Base-by-base conservation (phyloP, 2,113 vertebrate species). In the Hylia prasina region DNA sequence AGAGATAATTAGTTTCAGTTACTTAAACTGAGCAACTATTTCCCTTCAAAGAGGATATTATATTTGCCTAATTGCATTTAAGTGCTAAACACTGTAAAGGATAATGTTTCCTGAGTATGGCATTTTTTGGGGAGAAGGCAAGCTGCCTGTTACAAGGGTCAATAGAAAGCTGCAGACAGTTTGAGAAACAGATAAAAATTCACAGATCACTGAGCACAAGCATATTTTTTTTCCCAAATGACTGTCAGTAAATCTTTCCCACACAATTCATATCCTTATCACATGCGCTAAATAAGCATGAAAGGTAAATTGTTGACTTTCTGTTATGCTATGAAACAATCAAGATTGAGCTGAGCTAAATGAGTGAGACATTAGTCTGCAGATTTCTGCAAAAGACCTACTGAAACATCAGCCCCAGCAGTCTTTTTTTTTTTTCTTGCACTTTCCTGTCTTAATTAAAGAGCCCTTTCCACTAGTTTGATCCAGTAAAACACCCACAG, bases 1-100 rank as follows among this genome's bases (percentile, higher is more conserved):
- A 94, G 50, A 87, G 60, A 93, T 96, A 95, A 95, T 97, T 97
- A 96, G 92, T 94, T 97, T 97, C 92, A 91, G 73, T 97, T 97
- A 95, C 87, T 96, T 97, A 96, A 96, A 90, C 66, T 82, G 69
- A 97, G 69, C 69, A 96, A 97, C 77, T 96, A 81, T 92, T 97
- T 97, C 94, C 61, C 85, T 97, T 96, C 94, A 95, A 97, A 97
- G 90, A 96, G 94, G 93, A 92, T 93, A 97, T 95, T 97, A 87
- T 96, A 97, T 97, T 96, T 96, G 82, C 64, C 88, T 98, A 97
- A 98, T 96, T 98, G 85, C 83, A 86, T 96, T 93, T 97, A 94
- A 97, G 89, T 95, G 60, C 85, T 97, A 96, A 97, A 93, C 87
- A 96, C 45, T 91, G 48, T 91, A 97, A 95, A 96, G 64, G 70